A percentile compares a stretch with the other conserved stretches of the same genome.
phyloP scores from a whole-genome alignment of 2,888 invertebrate species.

The Heliconius sara region DNA sequence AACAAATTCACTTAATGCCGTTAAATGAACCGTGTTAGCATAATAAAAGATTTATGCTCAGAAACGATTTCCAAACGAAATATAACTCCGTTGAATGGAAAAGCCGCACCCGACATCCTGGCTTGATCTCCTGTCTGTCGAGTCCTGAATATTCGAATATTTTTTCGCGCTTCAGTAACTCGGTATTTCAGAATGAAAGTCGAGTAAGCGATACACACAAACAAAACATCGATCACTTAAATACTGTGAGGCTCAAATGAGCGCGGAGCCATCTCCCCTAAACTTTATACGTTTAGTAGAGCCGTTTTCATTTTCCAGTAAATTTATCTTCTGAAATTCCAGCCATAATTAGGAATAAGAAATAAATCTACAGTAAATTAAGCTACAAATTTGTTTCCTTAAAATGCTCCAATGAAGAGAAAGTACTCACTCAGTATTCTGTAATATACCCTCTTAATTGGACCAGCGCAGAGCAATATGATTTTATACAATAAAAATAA shows the following conservation, averaged over 20 bases:
- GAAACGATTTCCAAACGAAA: conserved; percentile 78
- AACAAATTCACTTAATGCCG: conserved; percentile 83
- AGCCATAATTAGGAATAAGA: conserved; percentile 44
- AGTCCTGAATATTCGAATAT: conserved; percentile 52
- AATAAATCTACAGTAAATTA: conserved; percentile 41
- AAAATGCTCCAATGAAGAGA: conserved; percentile 17
- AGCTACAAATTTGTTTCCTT: conserved; percentile 37
- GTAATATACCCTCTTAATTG: conserved; percentile 37
- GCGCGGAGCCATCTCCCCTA: conserved; percentile 51
- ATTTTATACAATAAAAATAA: conserved; percentile 39
- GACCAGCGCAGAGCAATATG: conserved; percentile 20
- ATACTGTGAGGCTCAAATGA: conserved; percentile 55
- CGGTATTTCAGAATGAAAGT: conserved; percentile 56
- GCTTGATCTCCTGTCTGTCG: conserved; percentile 52
- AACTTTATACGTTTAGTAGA: conserved; percentile 42
- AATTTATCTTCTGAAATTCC: conserved; percentile 43
- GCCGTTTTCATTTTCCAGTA: conserved; percentile 46
- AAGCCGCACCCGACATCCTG: conserved; percentile 58
- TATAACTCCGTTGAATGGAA: conserved; percentile 73
- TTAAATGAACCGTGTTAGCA: conserved; percentile 82
- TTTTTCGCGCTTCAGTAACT: conserved; percentile 62
- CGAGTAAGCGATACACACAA: conserved; percentile 64
- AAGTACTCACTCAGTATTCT: conserved; percentile 32
- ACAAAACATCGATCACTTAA: conserved; percentile 62
- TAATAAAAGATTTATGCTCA: conserved; percentile 82